Evolutionary conservation across 2,888 invertebrate genomes (phyloP).

Genomic region (Lasioglossum malachurum): DNA sequence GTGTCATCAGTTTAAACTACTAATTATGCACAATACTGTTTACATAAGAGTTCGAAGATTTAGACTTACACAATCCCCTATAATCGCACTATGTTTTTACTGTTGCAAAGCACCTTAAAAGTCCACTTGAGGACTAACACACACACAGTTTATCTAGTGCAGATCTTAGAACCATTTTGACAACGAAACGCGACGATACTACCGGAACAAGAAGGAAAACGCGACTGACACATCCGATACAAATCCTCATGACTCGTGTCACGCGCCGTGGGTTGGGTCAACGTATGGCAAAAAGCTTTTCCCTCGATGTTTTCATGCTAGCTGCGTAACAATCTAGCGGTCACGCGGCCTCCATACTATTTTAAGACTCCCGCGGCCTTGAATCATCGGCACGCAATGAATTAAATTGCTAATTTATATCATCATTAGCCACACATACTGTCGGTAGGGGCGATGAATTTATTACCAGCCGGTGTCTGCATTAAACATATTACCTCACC

Average conservation of each 20-base stretch:
- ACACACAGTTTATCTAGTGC: background rate
- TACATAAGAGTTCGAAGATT: no score
- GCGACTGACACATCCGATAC: conserved; percentile 16
- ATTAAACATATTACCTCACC: conserved; percentile 19
- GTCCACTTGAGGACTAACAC: background rate
- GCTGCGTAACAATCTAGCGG: conserved; percentile 17
- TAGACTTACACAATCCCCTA: no score
- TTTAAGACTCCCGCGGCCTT: conserved; percentile 18
- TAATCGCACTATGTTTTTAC: background rate
- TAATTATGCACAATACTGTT: background rate
- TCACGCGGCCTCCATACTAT: conserved; percentile 16
- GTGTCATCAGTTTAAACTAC: background rate
- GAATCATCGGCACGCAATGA: conserved; percentile 18
- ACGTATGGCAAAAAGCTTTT: background rate
- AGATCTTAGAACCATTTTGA: background rate
- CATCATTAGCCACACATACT: background rate
- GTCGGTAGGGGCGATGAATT: conserved; percentile 34
- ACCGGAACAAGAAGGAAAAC: conserved; percentile 10
- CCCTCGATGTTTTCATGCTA: background rate
- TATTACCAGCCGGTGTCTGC: conserved; percentile 1
- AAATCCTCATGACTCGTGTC: background rate
- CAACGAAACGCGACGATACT: background rate
- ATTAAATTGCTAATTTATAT: conserved; percentile 37
- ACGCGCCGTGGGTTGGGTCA: background rate
- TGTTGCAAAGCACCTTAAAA: background rate